phyloP scores from a whole-genome alignment of 2,797 vertebrate species.

The Rhodeus uyekii region DNA sequence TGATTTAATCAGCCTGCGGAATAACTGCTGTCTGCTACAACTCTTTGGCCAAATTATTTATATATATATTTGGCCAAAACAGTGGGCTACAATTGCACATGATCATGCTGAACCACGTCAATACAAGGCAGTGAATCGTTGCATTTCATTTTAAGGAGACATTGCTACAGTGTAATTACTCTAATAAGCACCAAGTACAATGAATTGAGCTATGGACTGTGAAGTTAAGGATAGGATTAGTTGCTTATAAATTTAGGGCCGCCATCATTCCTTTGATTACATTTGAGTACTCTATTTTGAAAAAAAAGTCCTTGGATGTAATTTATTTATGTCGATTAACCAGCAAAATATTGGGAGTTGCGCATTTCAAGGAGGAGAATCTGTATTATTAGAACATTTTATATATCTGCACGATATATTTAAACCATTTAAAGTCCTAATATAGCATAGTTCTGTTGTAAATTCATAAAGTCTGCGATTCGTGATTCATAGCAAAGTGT shows the following conservation, averaged over 20 bases:
- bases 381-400: no score
- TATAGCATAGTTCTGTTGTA: no score
- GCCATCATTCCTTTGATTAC: no score
- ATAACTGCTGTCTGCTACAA: conserved; percentile 25
- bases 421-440: no score
- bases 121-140: neutral
- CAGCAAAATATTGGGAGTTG: no score
- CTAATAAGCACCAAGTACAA: neutral
- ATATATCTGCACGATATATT: no score
- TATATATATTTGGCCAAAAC: neutral
- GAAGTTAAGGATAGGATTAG: neutral
- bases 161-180: neutral
- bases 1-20: neutral
- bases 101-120: neutral
- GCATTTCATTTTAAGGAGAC: neutral
- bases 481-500: no score
- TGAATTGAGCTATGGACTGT: neutral
- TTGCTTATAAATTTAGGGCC: neutral
- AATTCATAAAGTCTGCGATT: no score
- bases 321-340: no score
- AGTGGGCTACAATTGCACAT: neutral
- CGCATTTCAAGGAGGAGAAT: no score
- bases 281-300: no score
- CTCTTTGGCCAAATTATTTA: neutral
- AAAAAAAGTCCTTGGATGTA: no score